phyloP scores from a whole-genome alignment of 1,140 invertebrate species.

The Atta cephalotes region DNA sequence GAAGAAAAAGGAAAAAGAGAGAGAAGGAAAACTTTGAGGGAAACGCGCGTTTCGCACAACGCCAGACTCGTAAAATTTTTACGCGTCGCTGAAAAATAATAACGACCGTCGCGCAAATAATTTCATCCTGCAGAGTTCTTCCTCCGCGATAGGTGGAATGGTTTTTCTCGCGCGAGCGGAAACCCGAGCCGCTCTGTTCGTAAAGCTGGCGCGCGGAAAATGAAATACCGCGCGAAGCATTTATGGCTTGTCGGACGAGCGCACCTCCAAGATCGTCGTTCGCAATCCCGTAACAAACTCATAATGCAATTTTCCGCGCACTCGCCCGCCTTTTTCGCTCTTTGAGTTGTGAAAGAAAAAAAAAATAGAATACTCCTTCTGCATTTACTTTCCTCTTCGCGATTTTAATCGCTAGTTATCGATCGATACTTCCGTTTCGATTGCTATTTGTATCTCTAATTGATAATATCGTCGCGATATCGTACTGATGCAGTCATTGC shows the following conservation, averaged over 20 bases:
- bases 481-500: conserved; percentile 29
- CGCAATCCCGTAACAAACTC: conserved; percentile 35
- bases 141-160: conserved; percentile 1
- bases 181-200: conserved; percentile 12
- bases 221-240: conserved; percentile 54
- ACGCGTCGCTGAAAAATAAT: conserved; percentile 57
- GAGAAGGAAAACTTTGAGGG: background rate
- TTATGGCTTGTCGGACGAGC: conserved; percentile 39
- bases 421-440: background rate
- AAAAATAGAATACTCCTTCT: background rate
- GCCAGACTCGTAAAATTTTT: conserved; percentile 35
- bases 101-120: conserved; percentile 50
- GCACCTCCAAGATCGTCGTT: conserved; percentile 37
- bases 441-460: conserved; percentile 24
- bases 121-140: conserved; percentile 40
- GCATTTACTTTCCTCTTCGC: background rate
- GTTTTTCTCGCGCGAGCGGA: conserved; percentile 18
- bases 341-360: background rate
- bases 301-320: conserved; percentile 31
- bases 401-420: background rate
- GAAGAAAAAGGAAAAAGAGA: too few relatives aligned
- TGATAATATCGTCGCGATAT: conserved; percentile 23
- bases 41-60: conserved; percentile 24
- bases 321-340: background rate
- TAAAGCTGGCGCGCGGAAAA: conserved; percentile 42